Evolutionary conservation across 2,797 vertebrate species (phyloP).

Genomic region (Parauchenoglanis punctatus): DNA sequence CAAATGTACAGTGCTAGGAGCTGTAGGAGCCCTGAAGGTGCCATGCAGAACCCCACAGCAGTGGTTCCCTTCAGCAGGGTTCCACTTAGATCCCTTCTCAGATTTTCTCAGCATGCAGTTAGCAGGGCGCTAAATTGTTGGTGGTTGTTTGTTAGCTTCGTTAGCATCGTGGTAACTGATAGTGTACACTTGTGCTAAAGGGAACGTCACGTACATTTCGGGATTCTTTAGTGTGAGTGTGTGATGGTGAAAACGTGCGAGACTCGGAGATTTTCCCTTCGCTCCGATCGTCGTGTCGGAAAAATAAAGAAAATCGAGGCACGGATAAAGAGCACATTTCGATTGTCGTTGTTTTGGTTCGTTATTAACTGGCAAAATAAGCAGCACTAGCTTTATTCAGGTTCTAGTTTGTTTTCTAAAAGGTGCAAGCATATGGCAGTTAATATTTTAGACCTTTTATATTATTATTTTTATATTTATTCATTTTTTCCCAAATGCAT

Average conservation of each 20-base stretch:
- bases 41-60: not conserved
- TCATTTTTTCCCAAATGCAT: constrained; percentile 36
- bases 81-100: not conserved
- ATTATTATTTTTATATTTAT: not conserved
- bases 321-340: not conserved
- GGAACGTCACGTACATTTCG: not conserved
- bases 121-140: not conserved
- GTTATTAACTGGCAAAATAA: constrained; percentile 3
- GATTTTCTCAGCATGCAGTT: not conserved
- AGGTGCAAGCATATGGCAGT: constrained; percentile 15
- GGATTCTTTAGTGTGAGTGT: not conserved
- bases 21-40: no score
- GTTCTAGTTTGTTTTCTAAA: not conserved
- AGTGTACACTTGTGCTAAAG: not conserved
- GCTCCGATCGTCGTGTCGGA: not conserved
- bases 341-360: constrained; percentile 36
- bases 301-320: not conserved
- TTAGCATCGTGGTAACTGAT: not conserved
- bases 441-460: constrained; percentile 5
- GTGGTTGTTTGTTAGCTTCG: not conserved
- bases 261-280: not conserved
- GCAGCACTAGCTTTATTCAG: constrained; percentile 23
- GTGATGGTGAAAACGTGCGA: not conserved
- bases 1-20: not conserved
- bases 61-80: not conserved